A percentile compares a stretch with the other conserved stretches of the same genome.
Evolutionary conservation across 2,888 invertebrate species (phyloP).

Genomic region (Himalopsyche tibetana): DNA sequence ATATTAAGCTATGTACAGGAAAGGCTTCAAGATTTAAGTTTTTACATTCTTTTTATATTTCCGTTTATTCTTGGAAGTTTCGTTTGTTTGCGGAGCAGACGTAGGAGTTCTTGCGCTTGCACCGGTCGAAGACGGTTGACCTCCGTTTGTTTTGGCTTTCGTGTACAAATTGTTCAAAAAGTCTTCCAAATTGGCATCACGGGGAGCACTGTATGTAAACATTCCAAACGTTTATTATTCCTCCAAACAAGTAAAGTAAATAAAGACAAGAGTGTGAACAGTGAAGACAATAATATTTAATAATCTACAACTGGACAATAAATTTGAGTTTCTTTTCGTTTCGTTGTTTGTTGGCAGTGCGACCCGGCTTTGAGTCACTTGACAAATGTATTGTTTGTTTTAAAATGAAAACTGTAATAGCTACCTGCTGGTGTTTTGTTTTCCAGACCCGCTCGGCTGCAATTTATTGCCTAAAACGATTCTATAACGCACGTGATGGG

Average conservation of each 20-base stretch:
- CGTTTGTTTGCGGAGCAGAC: slow-evolving; percentile 67
- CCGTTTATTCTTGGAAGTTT: slow-evolving; percentile 71
- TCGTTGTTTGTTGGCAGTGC: no score
- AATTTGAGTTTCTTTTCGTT: no score
- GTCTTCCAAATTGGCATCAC: slow-evolving; percentile 88
- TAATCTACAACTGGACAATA: no score
- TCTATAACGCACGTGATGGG: slow-evolving; percentile 93
- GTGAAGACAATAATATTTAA: not conserved
- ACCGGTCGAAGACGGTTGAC: slow-evolving; percentile 71
- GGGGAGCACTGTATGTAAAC: slow-evolving; percentile 73
- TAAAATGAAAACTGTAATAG: not conserved
- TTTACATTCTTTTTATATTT: slow-evolving; percentile 69
- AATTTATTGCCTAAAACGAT: slow-evolving; percentile 84
- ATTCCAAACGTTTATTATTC: not conserved
- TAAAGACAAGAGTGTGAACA: not conserved
- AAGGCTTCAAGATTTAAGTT: slow-evolving; percentile 12
- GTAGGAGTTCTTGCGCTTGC: slow-evolving; percentile 67
- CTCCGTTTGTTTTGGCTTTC: slow-evolving; percentile 83
- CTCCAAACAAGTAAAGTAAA: no score
- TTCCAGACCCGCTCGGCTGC: slow-evolving; percentile 69
- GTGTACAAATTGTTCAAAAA: slow-evolving; percentile 88
- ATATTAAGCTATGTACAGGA: not conserved
- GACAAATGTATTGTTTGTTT: not conserved
- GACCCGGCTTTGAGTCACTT: not conserved
- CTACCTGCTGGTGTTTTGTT: slow-evolving; percentile 58